These are phyloP conservation scores for Pristionchus exspectatus DNA, from an alignment of 2,888 invertebrate genomes.

Conservation along the genomic window DNA sequence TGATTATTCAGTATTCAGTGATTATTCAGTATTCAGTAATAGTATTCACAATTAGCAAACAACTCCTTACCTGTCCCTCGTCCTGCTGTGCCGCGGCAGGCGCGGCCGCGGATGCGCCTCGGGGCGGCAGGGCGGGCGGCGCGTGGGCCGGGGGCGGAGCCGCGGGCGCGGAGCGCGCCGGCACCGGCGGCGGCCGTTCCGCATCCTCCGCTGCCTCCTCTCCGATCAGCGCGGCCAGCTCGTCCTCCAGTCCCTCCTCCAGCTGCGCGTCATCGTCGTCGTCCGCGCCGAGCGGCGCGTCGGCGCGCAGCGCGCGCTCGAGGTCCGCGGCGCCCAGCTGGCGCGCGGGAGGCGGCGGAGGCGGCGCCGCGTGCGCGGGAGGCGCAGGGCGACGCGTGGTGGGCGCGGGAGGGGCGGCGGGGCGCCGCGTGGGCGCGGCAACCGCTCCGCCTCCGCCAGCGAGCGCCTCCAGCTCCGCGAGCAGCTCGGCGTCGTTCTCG, in stretches of 20 bases:
- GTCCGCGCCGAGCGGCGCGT: background rate
- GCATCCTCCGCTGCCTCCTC: background rate
- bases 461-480: constrained; percentile 68
- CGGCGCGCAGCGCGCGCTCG: constrained; percentile 28
- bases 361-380: background rate
- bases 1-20: too few relatives aligned
- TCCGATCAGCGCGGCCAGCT: constrained; percentile 46
- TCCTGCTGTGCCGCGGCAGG: background rate
- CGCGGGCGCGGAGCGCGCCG: background rate
- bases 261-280: background rate
- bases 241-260: constrained; percentile 27
- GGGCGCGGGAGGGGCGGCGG: background rate
- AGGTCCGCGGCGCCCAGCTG: constrained; percentile 25
- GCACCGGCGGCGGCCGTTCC: background rate
- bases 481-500: constrained; percentile 68
- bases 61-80: constrained; percentile 1
- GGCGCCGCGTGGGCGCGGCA: background rate
- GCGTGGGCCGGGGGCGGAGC: background rate
- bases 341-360: background rate
- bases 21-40: too few relatives aligned
- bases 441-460: background rate
- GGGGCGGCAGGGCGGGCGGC: constrained; percentile 42
- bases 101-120: background rate
- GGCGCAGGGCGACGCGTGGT: background rate
- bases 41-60: too few relatives aligned